A percentile compares a stretch with the other conserved stretches of the same genome.
Evolutionary conservation across 2,113 vertebrate genomes (phyloP).

Genomic region (Muscicapa adusta): DNA sequence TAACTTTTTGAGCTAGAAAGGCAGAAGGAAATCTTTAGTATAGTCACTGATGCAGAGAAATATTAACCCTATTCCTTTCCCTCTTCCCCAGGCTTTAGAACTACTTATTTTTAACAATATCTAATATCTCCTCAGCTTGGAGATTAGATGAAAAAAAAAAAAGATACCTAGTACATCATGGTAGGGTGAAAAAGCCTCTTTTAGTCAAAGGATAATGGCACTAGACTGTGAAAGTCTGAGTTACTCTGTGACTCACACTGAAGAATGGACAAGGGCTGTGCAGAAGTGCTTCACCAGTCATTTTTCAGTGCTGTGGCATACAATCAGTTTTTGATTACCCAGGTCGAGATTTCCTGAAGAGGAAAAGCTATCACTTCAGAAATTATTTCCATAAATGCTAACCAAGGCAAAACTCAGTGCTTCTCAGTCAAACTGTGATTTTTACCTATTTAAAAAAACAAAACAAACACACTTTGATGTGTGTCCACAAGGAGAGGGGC

Average conservation of each 20-base stretch:
- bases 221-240: not conserved
- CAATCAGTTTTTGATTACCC: not conserved
- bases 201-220: not conserved
- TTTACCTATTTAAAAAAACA: not conserved
- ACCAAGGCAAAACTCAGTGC: not conserved
- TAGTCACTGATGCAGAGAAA: conserved; percentile 28
- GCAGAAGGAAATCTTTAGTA: conserved; percentile 32
- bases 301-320: not conserved
- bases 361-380: not conserved
- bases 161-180: not conserved
- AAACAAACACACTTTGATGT: not conserved
- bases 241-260: not conserved
- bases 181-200: conserved; percentile 24
- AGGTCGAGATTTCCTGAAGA: not conserved
- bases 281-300: not conserved
- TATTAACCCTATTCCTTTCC: not conserved
- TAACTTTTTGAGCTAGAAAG: conserved; percentile 28
- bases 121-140: not conserved
- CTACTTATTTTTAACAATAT: not conserved
- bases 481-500: not conserved
- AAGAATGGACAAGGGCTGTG: not conserved
- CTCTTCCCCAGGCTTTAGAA: not conserved
- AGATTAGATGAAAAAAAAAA: not conserved
- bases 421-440: not conserved
- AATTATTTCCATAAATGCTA: not conserved